Percentiles rank a stretch among this genome's conserved stretches.
phyloP scores from a whole-genome alignment of 1,140 invertebrate genomes.

The Panagrolaimus sp. region DNA sequence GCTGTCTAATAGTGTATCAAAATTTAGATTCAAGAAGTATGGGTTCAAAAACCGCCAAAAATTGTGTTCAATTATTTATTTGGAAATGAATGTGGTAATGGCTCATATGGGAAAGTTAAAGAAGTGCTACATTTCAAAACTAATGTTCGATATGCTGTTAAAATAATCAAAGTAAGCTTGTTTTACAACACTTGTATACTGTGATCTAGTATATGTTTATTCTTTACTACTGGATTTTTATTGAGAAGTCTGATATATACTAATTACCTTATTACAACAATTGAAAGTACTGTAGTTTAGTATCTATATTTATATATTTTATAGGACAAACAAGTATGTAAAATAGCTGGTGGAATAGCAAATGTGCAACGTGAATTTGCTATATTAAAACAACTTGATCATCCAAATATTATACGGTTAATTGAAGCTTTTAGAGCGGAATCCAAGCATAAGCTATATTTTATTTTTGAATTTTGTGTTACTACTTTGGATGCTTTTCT shows the following conservation, averaged over 20 bases:
- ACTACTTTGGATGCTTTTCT: slow-evolving; percentile 73
- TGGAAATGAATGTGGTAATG: slow-evolving; percentile 91
- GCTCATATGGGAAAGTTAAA: slow-evolving; percentile 88
- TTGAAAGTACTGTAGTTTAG: no score
- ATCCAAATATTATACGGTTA: slow-evolving; percentile 87
- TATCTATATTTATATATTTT: no score
- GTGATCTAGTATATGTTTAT: slow-evolving; percentile 17
- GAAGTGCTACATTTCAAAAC: slow-evolving; percentile 88
- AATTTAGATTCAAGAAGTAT: slow-evolving; percentile 37
- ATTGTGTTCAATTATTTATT: slow-evolving; percentile 72
- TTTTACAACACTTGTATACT: slow-evolving; percentile 1
- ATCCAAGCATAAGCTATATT: slow-evolving; percentile 63
- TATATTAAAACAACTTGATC: slow-evolving; percentile 76
- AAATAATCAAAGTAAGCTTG: slow-evolving; percentile 57
- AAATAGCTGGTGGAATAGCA: slow-evolving; percentile 93
- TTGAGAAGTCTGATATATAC: background rate
- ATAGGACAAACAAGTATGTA: slow-evolving; percentile 80
- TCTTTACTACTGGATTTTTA: no score
- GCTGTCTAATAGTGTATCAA: background rate
- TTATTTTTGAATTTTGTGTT: slow-evolving; percentile 66
- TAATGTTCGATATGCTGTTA: slow-evolving; percentile 69
- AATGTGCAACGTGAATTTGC: slow-evolving; percentile 94
- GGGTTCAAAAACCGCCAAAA: slow-evolving; percentile 46
- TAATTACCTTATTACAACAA: background rate
- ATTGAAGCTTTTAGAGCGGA: slow-evolving; percentile 88